Percentiles rank a stretch among this genome's conserved stretches.
Conservation (phyloP, 2,888 invertebrate species). For the Salticus scenicus region DNA sequence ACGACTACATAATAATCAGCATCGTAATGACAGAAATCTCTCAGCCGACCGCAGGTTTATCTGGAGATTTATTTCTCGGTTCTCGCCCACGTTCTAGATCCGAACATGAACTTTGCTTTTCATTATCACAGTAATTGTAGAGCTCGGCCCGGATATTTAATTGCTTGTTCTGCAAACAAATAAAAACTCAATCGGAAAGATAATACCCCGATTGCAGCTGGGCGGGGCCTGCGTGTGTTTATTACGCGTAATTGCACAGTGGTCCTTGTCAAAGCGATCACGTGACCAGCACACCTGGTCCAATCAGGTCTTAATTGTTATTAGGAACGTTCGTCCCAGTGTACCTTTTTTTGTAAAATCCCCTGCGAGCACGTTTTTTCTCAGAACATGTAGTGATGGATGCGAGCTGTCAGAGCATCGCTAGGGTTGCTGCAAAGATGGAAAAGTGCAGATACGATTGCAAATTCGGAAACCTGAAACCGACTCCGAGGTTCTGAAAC, state of each 20-base stretch:
- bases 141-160: slow-evolving; percentile 40
- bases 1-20: neutral
- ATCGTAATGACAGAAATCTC: slow-evolving; percentile 16
- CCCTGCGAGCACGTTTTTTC: slow-evolving; percentile 53
- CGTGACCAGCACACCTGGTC: slow-evolving; percentile 55
- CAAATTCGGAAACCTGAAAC: slow-evolving; percentile 57
- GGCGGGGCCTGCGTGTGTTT: slow-evolving; percentile 52
- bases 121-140: slow-evolving; percentile 26
- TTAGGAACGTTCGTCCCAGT: slow-evolving; percentile 27
- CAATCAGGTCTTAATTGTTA: slow-evolving; percentile 68
- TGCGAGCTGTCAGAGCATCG: slow-evolving; percentile 52
- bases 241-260: slow-evolving; percentile 66
- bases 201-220: slow-evolving; percentile 6
- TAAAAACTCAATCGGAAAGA: slow-evolving; percentile 53
- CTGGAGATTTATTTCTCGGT: slow-evolving; percentile 41
- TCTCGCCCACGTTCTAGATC: slow-evolving; percentile 40
- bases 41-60: slow-evolving; percentile 44
- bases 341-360: neutral
- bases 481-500: neutral
- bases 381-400: slow-evolving; percentile 47
- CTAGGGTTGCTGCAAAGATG: slow-evolving; percentile 52
- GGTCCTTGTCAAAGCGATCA: slow-evolving; percentile 54
- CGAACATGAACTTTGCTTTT: neutral
- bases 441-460: slow-evolving; percentile 49
- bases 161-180: slow-evolving; percentile 51